These are phyloP conservation scores for Antheraea mylitta DNA, from an alignment of 1,140 invertebrate species.

Conservation along the genomic window DNA sequence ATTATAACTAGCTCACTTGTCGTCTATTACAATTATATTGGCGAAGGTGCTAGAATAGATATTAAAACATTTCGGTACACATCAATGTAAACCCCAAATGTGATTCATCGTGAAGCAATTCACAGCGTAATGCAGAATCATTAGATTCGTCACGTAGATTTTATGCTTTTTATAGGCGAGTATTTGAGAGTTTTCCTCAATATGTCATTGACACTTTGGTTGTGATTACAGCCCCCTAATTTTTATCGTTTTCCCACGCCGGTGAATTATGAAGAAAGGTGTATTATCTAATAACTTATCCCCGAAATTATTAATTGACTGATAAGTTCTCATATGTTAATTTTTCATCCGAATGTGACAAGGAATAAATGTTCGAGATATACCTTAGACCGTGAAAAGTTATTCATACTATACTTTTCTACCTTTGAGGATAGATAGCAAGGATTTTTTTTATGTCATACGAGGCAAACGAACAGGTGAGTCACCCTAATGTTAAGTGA, in stretches of 20 bases:
- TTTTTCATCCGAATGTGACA: background rate
- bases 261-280: background rate
- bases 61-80: constrained; percentile 1
- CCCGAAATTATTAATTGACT: too few relatives aligned
- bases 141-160: constrained; percentile 57
- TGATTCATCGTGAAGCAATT: constrained; percentile 39
- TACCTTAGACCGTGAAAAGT: too few relatives aligned
- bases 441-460: too few relatives aligned
- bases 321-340: background rate
- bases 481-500: too few relatives aligned
- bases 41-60: background rate
- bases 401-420: too few relatives aligned
- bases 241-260: constrained; percentile 9
- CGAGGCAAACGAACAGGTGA: too few relatives aligned
- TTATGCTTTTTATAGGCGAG: constrained; percentile 52
- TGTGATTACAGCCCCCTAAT: constrained; percentile 23
- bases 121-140: constrained; percentile 30
- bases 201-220: constrained; percentile 54
- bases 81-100: constrained; percentile 30
- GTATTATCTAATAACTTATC: too few relatives aligned
- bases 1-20: background rate
- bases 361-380: too few relatives aligned
- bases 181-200: constrained; percentile 60
- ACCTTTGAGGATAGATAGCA: too few relatives aligned
- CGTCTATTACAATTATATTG: background rate